Percentiles rank a stretch among this genome's conserved stretches.
Evolutionary conservation across 2,888 invertebrate genomes (phyloP).

Genomic region (Euclidia mi): DNA sequence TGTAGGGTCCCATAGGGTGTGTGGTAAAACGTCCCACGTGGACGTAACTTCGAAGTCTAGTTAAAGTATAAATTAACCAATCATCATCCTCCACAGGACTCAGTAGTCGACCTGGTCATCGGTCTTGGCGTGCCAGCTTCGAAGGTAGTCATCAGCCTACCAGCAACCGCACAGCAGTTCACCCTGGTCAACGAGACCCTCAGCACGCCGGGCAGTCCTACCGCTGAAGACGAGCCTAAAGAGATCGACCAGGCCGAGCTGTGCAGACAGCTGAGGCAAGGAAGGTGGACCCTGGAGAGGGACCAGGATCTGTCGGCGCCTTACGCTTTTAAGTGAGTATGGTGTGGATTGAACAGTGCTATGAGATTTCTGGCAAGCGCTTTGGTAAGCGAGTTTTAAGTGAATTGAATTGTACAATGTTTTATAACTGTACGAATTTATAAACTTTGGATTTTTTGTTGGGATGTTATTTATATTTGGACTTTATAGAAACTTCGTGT

Average conservation of each 20-base stretch:
- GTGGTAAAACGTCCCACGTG: too few relatives aligned
- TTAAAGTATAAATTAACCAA: neutral
- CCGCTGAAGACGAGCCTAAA: conserved; percentile 88
- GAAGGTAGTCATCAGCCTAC: conserved; percentile 93
- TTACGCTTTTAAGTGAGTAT: conserved; percentile 92
- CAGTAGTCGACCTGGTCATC: conserved; percentile 92
- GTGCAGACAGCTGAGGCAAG: conserved; percentile 89
- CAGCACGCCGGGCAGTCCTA: conserved; percentile 92
- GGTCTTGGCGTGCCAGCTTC: conserved; percentile 93
- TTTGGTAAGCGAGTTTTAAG: neutral
- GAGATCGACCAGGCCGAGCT: conserved; percentile 90
- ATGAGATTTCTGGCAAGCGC: conserved; percentile 21
- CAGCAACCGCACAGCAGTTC: conserved; percentile 92
- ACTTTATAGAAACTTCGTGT: too few relatives aligned
- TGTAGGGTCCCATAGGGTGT: too few relatives aligned
- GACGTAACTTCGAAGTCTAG: too few relatives aligned
- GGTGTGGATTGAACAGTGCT: conserved; percentile 1
- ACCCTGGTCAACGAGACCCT: conserved; percentile 91
- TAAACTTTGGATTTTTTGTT: too few relatives aligned
- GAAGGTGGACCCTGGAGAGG: conserved; percentile 93
- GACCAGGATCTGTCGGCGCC: conserved; percentile 95
- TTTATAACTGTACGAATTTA: too few relatives aligned
- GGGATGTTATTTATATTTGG: too few relatives aligned
- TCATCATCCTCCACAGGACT: conserved; percentile 88
- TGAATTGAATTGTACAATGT: too few relatives aligned